These are phyloP conservation scores for Tineola bisselliella DNA, from an alignment of 2,888 invertebrate genomes.

Conservation along the genomic window DNA sequence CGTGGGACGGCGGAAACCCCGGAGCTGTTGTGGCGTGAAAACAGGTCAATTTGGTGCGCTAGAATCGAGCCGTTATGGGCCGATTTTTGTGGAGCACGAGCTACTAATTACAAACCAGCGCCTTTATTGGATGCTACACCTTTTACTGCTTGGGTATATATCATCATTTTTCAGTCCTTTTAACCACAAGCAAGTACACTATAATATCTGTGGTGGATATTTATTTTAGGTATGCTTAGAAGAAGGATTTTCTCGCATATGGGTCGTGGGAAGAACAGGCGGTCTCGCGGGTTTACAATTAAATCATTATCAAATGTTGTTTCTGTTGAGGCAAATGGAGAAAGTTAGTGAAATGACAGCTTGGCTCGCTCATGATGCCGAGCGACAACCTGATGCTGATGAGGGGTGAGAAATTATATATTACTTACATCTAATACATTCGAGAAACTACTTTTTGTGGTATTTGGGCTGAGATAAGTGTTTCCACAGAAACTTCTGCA, in stretches of 20 bases:
- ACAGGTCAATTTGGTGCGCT: constrained; percentile 89
- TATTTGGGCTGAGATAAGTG: too few species aligned
- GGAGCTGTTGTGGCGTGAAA: constrained; percentile 80
- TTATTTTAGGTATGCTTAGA: constrained; percentile 42
- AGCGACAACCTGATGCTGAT: constrained; percentile 67
- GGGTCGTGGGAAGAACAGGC: constrained; percentile 82
- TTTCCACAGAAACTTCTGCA: too few species aligned
- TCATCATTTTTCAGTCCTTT: too few species aligned
- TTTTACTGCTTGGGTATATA: constrained; percentile 83
- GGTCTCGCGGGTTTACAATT: constrained; percentile 89
- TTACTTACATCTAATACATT: too few species aligned
- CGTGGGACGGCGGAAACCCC: constrained; percentile 52
- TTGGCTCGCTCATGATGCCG: constrained; percentile 81
- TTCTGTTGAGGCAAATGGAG: constrained; percentile 85
- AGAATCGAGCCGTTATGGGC: constrained; percentile 92
- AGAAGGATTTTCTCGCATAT: constrained; percentile 73
- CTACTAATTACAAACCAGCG: constrained; percentile 77
- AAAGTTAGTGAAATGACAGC: constrained; percentile 81
- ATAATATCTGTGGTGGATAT: not conserved
- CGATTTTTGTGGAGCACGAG: constrained; percentile 87
- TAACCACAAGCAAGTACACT: too few species aligned
- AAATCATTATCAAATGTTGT: constrained; percentile 93
- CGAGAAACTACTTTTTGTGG: too few species aligned
- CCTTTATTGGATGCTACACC: constrained; percentile 89
- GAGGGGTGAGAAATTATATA: constrained; percentile 40